Percentiles rank a stretch among this genome's conserved stretches.
Conservation (phyloP, 2,113 vertebrate species). For the Scatophagus argus region DNA sequence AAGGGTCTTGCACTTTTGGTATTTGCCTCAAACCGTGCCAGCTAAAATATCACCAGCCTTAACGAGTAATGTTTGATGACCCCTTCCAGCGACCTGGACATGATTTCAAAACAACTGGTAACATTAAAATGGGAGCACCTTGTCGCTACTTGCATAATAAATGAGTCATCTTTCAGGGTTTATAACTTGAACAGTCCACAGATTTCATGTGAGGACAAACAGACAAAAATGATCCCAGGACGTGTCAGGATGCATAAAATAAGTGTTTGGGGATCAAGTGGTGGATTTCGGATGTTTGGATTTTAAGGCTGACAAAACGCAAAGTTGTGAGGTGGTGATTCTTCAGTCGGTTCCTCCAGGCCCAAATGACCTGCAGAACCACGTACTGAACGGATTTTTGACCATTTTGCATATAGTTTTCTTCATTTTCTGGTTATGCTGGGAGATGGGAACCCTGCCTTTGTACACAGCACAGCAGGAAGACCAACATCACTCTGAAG, state of each 20-base stretch:
- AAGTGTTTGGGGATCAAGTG: not conserved
- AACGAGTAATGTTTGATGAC: not conserved
- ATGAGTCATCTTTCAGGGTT: not conserved
- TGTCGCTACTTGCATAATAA: not conserved
- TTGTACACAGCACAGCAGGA: slow-evolving; percentile 10
- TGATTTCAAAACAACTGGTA: not conserved
- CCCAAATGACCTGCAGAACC: not conserved
- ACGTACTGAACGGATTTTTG: not conserved
- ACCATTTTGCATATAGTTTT: slow-evolving; percentile 14
- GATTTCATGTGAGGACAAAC: not conserved
- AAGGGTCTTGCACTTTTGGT: too few species aligned
- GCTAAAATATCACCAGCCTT: not conserved
- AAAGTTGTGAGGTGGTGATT: not conserved
- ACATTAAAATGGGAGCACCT: not conserved
- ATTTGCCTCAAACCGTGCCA: too few species aligned
- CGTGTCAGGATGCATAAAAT: not conserved
- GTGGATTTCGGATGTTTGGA: slow-evolving; percentile 9
- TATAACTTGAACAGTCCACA: not conserved
- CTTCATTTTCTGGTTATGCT: slow-evolving; percentile 9
- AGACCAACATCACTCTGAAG: slow-evolving; percentile 43
- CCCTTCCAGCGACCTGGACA: not conserved
- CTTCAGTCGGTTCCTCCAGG: not conserved
- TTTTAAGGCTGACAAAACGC: not conserved
- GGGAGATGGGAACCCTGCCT: slow-evolving; percentile 4
- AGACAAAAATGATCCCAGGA: not conserved